A percentile compares a stretch with the other conserved stretches of the same genome.
phyloP scores from a whole-genome alignment of 2,888 invertebrate species.

The Lasioglossum lativentre region DNA sequence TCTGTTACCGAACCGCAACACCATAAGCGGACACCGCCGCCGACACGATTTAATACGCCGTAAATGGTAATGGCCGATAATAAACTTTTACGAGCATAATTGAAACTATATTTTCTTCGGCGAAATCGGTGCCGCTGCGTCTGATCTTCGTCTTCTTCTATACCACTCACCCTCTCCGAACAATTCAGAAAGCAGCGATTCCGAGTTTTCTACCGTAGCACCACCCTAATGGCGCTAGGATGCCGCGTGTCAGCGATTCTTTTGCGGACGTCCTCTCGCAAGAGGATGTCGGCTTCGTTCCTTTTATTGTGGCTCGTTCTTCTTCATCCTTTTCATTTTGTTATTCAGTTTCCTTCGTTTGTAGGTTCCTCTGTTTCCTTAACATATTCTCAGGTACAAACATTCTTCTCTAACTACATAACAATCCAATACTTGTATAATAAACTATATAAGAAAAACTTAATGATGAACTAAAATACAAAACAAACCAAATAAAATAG shows the following conservation, averaged over 20 bases:
- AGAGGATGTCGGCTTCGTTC: neutral
- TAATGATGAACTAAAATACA: too few species aligned
- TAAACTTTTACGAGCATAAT: constrained; percentile 59
- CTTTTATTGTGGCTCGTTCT: neutral
- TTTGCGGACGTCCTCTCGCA: neutral
- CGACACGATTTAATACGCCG: constrained; percentile 53
- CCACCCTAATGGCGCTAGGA: neutral
- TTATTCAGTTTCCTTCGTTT: neutral
- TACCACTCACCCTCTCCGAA: neutral
- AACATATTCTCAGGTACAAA: neutral
- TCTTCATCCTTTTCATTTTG: neutral
- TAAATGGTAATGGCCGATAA: constrained; percentile 54
- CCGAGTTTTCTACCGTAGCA: neutral
- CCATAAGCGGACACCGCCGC: constrained; percentile 40
- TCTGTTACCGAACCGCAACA: constrained; percentile 42
- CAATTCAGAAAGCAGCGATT: neutral
- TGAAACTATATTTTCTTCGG: constrained; percentile 54
- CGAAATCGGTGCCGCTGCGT: neutral
- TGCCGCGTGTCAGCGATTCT: neutral
- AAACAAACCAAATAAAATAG: neutral
- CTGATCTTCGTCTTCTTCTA: neutral
- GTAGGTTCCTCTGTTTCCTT: neutral
- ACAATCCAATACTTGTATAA: too few species aligned
- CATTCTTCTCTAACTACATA: too few species aligned
- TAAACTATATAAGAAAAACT: too few species aligned